Evolutionary conservation across 2,888 invertebrate species (phyloP).

Genomic region (Tinea pellionella): DNA sequence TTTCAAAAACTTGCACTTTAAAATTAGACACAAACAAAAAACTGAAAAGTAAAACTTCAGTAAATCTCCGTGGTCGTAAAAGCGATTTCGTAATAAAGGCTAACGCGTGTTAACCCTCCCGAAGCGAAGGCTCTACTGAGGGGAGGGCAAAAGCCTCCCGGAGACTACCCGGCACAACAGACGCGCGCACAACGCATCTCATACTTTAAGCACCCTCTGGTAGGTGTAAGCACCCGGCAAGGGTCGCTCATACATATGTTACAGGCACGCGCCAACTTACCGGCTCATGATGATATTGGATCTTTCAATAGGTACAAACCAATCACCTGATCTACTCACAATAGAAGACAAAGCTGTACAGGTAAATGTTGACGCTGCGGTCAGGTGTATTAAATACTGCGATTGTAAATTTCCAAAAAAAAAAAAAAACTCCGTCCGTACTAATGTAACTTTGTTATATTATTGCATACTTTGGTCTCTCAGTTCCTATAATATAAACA

Average conservation of each 20-base stretch:
- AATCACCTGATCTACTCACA: not conserved
- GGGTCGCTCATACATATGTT: slow-evolving; percentile 36
- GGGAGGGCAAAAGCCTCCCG: slow-evolving; percentile 41
- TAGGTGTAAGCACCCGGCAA: slow-evolving; percentile 24
- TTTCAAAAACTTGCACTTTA: not conserved
- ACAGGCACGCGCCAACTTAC: slow-evolving; percentile 17
- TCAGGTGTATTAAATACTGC: no score
- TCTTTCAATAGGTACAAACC: not conserved
- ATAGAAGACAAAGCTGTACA: no score
- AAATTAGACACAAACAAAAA: not conserved
- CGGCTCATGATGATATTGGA: not conserved
- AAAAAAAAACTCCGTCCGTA: no score
- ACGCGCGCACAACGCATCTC: slow-evolving; percentile 66
- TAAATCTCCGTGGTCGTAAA: slow-evolving; percentile 3
- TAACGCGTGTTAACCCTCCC: slow-evolving; percentile 34
- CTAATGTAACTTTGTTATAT: no score
- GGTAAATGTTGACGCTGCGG: no score
- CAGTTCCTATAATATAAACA: no score
- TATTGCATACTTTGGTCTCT: no score
- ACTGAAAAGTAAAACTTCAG: not conserved
- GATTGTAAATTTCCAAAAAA: no score
- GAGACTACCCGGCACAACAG: slow-evolving; percentile 33
- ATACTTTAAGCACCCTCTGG: slow-evolving; percentile 36
- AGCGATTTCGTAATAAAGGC: not conserved
- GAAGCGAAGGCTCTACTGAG: slow-evolving; percentile 35